These are phyloP conservation scores for Brachionus rotundiformis DNA, from an alignment of 1,140 invertebrate species.

Conservation along the genomic window DNA sequence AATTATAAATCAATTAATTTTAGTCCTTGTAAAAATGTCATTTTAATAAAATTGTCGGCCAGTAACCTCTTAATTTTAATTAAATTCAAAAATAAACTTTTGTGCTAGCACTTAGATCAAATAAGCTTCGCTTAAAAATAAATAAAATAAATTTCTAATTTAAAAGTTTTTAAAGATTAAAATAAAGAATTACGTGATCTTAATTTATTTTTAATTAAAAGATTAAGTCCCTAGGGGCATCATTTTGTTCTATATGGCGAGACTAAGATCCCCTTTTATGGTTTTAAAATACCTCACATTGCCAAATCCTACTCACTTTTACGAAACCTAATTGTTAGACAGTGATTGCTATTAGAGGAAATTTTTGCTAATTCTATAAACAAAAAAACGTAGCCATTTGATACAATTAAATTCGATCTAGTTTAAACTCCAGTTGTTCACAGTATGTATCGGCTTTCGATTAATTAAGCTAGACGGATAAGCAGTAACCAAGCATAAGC, in stretches of 20 bases:
- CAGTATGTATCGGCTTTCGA: constrained; percentile 16
- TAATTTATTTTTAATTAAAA: constrained; percentile 7
- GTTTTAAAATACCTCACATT: not conserved
- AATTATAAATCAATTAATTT: not conserved
- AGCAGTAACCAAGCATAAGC: not conserved
- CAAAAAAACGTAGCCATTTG: not conserved
- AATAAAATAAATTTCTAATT: not conserved
- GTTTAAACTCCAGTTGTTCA: constrained; percentile 1
- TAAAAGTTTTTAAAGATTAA: not conserved
- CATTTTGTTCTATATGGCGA: not conserved
- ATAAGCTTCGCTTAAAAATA: not conserved
- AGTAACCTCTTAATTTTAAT: constrained; percentile 10
- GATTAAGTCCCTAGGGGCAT: not conserved
- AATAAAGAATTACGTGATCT: not conserved
- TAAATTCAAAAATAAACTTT: not conserved
- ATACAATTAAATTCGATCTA: constrained; percentile 11
- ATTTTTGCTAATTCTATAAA: not conserved
- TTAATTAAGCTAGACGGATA: constrained; percentile 13
- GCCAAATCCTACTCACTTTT: not conserved
- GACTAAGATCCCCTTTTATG: not conserved
- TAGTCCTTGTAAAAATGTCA: not conserved
- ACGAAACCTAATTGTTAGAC: not conserved
- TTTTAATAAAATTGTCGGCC: not conserved
- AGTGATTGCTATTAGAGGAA: not conserved
- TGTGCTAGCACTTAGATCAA: constrained; percentile 6